Evolutionary conservation across 2,888 invertebrate species (phyloP).

Genomic region (Parascotia fuliginaria): DNA sequence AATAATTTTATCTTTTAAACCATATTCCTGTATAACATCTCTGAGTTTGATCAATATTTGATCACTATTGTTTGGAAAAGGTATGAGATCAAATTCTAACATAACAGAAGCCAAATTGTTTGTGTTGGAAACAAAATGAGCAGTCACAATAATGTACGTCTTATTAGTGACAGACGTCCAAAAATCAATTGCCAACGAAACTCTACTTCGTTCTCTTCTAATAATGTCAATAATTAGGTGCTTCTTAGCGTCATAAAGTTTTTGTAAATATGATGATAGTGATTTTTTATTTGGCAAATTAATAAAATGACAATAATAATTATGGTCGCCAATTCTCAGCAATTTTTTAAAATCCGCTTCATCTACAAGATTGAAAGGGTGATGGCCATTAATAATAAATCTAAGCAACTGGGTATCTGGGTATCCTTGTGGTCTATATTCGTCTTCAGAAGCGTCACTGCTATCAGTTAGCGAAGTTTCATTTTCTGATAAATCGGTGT

Average conservation of each 20-base stretch:
- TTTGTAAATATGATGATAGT: background rate
- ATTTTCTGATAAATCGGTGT: too few species aligned
- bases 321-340: too few species aligned
- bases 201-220: background rate
- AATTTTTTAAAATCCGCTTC: background rate
- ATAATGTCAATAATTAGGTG: background rate
- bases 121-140: background rate
- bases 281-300: background rate
- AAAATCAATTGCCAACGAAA: background rate
- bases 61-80: constrained; percentile 1
- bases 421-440: too few species aligned
- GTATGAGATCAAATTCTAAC: constrained; percentile 3
- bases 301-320: constrained; percentile 12
- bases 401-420: too few species aligned
- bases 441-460: too few species aligned
- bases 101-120: background rate
- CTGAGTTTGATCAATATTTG: background rate
- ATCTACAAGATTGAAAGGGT: background rate
- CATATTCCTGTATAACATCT: background rate
- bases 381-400: background rate
- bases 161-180: background rate
- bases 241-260: background rate
- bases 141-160: background rate
- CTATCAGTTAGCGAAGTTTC: too few species aligned
- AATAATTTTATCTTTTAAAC: background rate